Percentiles rank a stretch among this genome's conserved stretches.
Evolutionary conservation across 2,797 vertebrate genomes (phyloP).

Genomic region (Enteromius thamalakanensis): DNA sequence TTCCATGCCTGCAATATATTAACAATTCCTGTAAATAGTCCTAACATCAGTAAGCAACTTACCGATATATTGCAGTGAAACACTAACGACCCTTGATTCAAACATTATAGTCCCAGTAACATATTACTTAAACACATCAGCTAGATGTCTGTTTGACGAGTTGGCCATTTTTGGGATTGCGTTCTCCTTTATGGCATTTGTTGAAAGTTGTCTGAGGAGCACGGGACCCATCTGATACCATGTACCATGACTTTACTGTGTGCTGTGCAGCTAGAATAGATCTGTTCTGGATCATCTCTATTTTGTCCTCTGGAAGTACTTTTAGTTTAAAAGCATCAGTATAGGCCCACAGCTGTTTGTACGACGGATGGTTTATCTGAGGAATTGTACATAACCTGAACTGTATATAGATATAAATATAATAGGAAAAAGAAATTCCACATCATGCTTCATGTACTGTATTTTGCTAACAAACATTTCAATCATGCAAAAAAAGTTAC

Average conservation of each 20-base stretch:
- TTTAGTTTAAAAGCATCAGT: conserved; percentile 36
- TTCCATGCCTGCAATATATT: conserved; percentile 64
- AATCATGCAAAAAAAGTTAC: conserved; percentile 62
- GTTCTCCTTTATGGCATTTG: neutral
- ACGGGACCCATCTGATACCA: neutral
- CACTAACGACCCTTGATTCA: conserved; percentile 28
- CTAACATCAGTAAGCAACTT: conserved; percentile 11
- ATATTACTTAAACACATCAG: conserved; percentile 44
- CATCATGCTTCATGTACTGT: conserved; percentile 63
- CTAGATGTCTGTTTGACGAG: neutral
- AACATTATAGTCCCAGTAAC: conserved; percentile 34
- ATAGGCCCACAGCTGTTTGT: conserved; percentile 8
- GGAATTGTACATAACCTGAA: conserved; percentile 56
- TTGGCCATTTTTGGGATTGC: neutral
- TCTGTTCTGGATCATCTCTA: conserved; percentile 23
- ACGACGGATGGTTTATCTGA: neutral
- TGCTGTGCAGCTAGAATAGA: conserved; percentile 47
- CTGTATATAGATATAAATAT: conserved; percentile 74
- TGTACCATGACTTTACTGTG: conserved; percentile 36
- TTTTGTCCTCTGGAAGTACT: conserved; percentile 39
- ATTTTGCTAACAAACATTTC: conserved; percentile 68
- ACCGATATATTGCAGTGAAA: conserved; percentile 11
- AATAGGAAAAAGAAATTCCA: conserved; percentile 55
- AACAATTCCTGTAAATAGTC: conserved; percentile 53
- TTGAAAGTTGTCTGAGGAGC: conserved; percentile 18